phyloP scores from a whole-genome alignment of 1,140 invertebrate species.

The Agraylea sexmaculata region DNA sequence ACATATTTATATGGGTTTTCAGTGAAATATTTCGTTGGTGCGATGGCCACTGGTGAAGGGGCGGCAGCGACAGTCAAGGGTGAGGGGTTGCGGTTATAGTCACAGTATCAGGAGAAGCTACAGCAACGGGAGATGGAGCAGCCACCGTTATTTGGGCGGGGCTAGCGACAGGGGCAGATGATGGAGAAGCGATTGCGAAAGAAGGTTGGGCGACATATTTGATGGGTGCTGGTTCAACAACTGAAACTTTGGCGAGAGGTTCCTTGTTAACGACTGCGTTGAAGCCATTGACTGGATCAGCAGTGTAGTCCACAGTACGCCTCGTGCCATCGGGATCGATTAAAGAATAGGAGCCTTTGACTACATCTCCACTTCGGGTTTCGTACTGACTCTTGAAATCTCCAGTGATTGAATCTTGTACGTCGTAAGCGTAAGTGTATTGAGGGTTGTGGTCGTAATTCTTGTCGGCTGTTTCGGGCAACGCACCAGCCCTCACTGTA shows the following conservation, averaged over 20 bases:
- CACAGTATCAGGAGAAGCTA: too few species aligned
- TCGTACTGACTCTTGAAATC: slow-evolving; percentile 48
- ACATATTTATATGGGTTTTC: too few species aligned
- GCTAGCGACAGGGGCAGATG: too few species aligned
- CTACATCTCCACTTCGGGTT: slow-evolving; percentile 43
- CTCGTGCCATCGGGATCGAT: slow-evolving; percentile 47
- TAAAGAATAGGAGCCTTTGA: slow-evolving; percentile 43
- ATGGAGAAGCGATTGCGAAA: too few species aligned
- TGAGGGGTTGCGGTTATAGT: too few species aligned
- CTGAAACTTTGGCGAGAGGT: slow-evolving; percentile 3
- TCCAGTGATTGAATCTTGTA: slow-evolving; percentile 44
- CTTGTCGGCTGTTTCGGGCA: slow-evolving; percentile 7
- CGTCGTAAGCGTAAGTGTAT: slow-evolving; percentile 44
- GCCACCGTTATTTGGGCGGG: too few species aligned
- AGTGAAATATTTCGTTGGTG: too few species aligned
- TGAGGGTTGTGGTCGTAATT: slow-evolving; percentile 20
- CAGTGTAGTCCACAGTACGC: slow-evolving; percentile 42
- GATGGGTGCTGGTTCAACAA: too few species aligned
- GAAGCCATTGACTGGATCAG: slow-evolving; percentile 39
- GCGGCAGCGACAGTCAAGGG: too few species aligned
- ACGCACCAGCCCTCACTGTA: slow-evolving; percentile 10
- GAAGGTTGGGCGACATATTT: too few species aligned
- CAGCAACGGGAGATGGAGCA: too few species aligned
- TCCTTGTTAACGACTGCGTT: slow-evolving; percentile 21
- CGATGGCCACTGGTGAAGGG: too few species aligned